Conservation (phyloP, 1,140 invertebrate genomes). For the Danaus melanippus region DNA sequence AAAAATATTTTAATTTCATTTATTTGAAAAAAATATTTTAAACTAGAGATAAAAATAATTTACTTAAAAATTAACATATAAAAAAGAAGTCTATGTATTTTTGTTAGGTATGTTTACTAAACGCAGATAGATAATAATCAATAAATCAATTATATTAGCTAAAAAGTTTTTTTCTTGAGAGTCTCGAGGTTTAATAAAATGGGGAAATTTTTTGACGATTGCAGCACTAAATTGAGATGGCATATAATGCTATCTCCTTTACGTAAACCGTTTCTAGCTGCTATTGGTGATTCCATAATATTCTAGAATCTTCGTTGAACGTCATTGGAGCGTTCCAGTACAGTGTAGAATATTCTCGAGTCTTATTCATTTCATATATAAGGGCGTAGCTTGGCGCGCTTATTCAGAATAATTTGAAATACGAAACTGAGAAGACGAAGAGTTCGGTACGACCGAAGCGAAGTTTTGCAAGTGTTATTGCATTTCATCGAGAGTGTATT, state of each 20-base stretch:
- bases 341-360: conserved; percentile 34
- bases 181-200: too few relatives aligned
- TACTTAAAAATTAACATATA: too few relatives aligned
- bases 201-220: conserved; percentile 9
- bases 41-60: too few relatives aligned
- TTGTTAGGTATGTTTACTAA: too few relatives aligned
- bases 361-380: conserved; percentile 44
- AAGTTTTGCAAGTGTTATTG: conserved; percentile 10
- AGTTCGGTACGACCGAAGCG: conserved; percentile 40
- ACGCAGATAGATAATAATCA: too few relatives aligned
- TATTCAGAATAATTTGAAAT: conserved; percentile 54
- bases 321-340: conserved; percentile 37
- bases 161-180: too few relatives aligned
- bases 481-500: conserved; percentile 2
- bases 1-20: too few relatives aligned
- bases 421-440: conserved; percentile 37
- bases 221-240: conserved; percentile 15
- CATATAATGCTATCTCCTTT: conserved; percentile 15
- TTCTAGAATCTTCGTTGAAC: conserved; percentile 29
- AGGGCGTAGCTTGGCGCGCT: conserved; percentile 29
- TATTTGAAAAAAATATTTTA: too few relatives aligned
- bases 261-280: conserved; percentile 8
- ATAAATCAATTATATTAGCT: too few relatives aligned
- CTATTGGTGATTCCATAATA: conserved; percentile 18
- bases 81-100: too few relatives aligned